Evolutionary conservation across 2,797 vertebrate species (phyloP), one percentile per base, ranked within the genome.

Genomic region (Kryptolebias ocellatus): DNA sequence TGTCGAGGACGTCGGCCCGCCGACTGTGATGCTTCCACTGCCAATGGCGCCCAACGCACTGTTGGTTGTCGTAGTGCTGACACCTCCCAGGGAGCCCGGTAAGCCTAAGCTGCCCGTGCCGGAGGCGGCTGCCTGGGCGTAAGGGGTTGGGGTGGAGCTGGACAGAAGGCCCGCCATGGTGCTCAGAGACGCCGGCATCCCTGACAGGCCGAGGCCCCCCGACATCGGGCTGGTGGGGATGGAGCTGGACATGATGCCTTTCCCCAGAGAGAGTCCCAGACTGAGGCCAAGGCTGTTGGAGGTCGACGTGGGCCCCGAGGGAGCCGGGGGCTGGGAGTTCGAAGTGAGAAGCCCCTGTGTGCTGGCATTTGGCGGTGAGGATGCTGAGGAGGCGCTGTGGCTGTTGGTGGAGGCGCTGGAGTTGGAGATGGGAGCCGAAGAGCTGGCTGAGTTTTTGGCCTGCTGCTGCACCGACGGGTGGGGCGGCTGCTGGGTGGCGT

Each of bases 81-180:
- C 51, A 4, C 87, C 78, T 0, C 91, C 89, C 4, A 91, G 49
- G 1, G 92, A 81, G 20, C 86, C 85, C 0, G 86, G 84, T 1
- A 92, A 52, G 11, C 85, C 80, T 0, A 83, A 86, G 52, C 86
- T 79, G 1, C 80, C 60, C 0, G 88, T 67, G 4, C 89, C 90
- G 0, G 82, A 66, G 1, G 95, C 93, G 1, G 95, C 95, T 0
- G 95, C 95, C 89, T 96, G 95, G 28, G 96, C 94, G 0, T 96
- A 96, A 1, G 95, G 95, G 0, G 95, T 93, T 0, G 95, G 92
- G 28, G 94, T 95, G 80, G 94, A 89, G 74, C 80, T 75, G 6
- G 90, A 89, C 45, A 93, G 78, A 4, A 93, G 83, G 55, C 87
- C 70, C 4, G 86, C 70, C 87, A 94, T 84, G 71, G 60, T 82